These are phyloP conservation scores for Uropsilus gracilis DNA, from an alignment of 2,113 vertebrate genomes.

Conservation along the genomic window DNA sequence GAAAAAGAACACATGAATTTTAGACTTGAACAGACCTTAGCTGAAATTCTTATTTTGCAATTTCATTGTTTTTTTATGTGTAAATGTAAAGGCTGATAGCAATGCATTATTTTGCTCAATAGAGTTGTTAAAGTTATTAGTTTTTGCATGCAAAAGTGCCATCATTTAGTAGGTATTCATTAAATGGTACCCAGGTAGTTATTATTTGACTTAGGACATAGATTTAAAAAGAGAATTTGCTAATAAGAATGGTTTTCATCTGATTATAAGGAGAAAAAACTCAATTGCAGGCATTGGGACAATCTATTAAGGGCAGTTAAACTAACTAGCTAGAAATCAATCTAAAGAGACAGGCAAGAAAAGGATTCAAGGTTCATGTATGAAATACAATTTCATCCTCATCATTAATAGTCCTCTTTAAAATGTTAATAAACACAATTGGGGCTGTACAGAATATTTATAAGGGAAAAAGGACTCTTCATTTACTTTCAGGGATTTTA, in stretches of 20 bases:
- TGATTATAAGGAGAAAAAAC: not conserved
- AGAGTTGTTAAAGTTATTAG: not conserved
- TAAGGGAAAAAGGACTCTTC: not conserved
- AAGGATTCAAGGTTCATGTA: not conserved
- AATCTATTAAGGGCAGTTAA: not conserved
- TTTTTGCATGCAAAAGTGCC: not conserved
- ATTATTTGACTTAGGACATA: not conserved
- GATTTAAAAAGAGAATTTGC: not conserved
- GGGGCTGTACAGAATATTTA: not conserved
- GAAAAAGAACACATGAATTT: not conserved
- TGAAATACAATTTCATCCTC: not conserved
- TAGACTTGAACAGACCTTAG: not conserved
- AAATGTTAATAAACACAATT: not conserved
- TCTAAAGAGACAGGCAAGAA: not conserved
- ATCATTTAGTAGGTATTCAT: not conserved
- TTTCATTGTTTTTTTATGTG: not conserved
- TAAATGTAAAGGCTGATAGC: not conserved
- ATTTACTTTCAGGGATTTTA: not conserved
- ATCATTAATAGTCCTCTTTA: conserved; percentile 10
- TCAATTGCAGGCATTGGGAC: not conserved
- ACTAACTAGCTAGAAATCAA: not conserved
- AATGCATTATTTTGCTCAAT: not conserved
- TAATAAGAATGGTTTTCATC: not conserved
- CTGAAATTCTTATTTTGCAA: not conserved
- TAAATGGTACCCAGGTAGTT: not conserved